Percentiles rank a stretch among this genome's conserved stretches.
Evolutionary conservation across 2,888 invertebrate genomes (phyloP).

Genomic region (Labia minor): DNA sequence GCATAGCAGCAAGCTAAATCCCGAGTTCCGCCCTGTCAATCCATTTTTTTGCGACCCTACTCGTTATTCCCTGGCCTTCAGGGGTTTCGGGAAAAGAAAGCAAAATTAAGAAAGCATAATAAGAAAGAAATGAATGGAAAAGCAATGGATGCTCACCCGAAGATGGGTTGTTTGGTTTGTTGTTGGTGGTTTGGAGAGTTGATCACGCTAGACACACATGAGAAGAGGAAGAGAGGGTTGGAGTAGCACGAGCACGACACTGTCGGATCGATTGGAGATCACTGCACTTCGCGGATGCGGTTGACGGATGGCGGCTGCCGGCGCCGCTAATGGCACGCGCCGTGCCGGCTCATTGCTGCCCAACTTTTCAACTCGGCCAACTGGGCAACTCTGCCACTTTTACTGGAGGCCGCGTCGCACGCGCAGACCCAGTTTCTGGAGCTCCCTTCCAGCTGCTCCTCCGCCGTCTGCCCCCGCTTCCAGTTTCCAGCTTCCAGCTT

Average conservation of each 20-base stretch:
- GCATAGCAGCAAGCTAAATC: not conserved
- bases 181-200: not conserved
- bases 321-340: slow-evolving; percentile 13
- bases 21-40: too few species aligned
- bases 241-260: not conserved
- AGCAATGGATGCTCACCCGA: too few species aligned
- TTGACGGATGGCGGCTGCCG: not conserved
- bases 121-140: too few species aligned
- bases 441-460: not conserved
- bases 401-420: not conserved
- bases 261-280: not conserved
- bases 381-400: not conserved
- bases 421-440: slow-evolving; percentile 7
- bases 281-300: not conserved
- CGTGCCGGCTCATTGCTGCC: not conserved
- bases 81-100: too few species aligned
- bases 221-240: not conserved
- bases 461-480: not conserved
- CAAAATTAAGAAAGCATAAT: too few species aligned
- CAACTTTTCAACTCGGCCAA: not conserved
- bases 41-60: too few species aligned
- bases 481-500: not conserved
- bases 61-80: too few species aligned
- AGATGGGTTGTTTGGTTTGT: not conserved
- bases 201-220: not conserved